These are phyloP conservation scores for Chlorospingus flavigularis DNA, from an alignment of 2,797 vertebrate species.

Conservation along the genomic window DNA sequence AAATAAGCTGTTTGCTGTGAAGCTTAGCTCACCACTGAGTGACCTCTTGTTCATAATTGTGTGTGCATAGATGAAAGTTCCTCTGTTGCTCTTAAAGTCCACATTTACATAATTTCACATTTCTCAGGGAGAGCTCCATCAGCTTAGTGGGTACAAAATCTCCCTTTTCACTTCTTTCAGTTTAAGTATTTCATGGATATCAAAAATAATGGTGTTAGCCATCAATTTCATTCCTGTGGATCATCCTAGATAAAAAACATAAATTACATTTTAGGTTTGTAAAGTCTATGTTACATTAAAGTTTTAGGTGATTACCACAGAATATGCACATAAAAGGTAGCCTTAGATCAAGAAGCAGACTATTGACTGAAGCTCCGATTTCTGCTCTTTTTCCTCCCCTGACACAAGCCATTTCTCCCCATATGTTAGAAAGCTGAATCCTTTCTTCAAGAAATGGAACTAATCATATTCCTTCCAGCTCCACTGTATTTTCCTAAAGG, in stretches of 20 bases:
- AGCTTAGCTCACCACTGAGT: constrained; percentile 20
- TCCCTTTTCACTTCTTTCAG: constrained; percentile 22
- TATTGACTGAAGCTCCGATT: constrained; percentile 14
- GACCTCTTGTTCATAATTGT: constrained; percentile 21
- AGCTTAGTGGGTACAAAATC: constrained; percentile 44
- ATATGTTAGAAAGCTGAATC: constrained; percentile 19
- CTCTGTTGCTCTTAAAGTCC: constrained; percentile 24
- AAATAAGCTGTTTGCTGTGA: constrained; percentile 17
- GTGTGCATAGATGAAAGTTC: constrained; percentile 20
- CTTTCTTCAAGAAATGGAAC: background rate
- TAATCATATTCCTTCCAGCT: background rate
- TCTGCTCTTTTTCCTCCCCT: background rate
- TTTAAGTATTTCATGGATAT: constrained; percentile 65
- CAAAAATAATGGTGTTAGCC: constrained; percentile 49
- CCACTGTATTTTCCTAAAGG: background rate
- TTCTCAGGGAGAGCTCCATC: constrained; percentile 32
- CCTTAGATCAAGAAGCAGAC: constrained; percentile 16
- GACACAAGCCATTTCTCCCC: background rate
- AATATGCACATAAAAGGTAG: constrained; percentile 32
- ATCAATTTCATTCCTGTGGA: constrained; percentile 53
- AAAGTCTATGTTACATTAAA: constrained; percentile 37
- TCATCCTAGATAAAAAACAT: constrained; percentile 63
- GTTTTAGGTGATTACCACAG: constrained; percentile 50
- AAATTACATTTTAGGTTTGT: constrained; percentile 61
- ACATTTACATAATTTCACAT: constrained; percentile 70